Evolutionary conservation across 2,113 vertebrate species (phyloP).

Genomic region (Melanerpes formicivorus): DNA sequence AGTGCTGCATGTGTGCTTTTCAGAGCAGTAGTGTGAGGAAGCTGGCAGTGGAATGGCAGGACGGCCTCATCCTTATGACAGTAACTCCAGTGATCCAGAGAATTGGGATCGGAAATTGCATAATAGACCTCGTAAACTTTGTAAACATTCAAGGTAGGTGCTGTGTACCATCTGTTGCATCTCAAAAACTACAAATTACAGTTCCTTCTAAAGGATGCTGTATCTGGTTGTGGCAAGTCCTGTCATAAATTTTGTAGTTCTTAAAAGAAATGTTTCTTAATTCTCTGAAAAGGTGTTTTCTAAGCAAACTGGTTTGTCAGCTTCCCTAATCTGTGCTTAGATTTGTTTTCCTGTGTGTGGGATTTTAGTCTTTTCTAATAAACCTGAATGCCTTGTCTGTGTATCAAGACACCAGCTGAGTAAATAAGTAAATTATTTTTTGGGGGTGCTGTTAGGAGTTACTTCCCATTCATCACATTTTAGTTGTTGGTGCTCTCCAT

Average conservation of each 20-base stretch:
- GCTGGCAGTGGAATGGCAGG: slow-evolving; percentile 91
- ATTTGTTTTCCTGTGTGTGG: not conserved
- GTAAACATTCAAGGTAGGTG: slow-evolving; percentile 92
- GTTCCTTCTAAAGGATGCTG: slow-evolving; percentile 51
- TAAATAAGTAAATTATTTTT: not conserved
- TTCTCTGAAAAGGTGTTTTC: slow-evolving; percentile 8
- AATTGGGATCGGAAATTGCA: slow-evolving; percentile 89
- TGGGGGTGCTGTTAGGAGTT: not conserved
- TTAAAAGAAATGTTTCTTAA: not conserved
- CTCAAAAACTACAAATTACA: slow-evolving; percentile 48
- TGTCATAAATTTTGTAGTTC: slow-evolving; percentile 37
- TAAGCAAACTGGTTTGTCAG: slow-evolving; percentile 12
- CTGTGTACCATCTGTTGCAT: slow-evolving; percentile 57
- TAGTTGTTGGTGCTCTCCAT: not conserved
- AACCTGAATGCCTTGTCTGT: not conserved
- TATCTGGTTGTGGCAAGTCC: slow-evolving; percentile 72
- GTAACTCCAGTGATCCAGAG: slow-evolving; percentile 94
- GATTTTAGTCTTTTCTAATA: not conserved
- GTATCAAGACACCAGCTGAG: not conserved
- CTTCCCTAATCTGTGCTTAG: slow-evolving; percentile 22
- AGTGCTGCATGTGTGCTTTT: slow-evolving; percentile 82
- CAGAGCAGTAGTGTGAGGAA: slow-evolving; percentile 84
- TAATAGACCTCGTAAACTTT: slow-evolving; percentile 92
- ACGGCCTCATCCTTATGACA: slow-evolving; percentile 92
- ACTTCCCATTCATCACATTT: not conserved